Evolutionary conservation across 2,113 vertebrate genomes (phyloP).

Genomic region (Oceanodroma tethys): DNA sequence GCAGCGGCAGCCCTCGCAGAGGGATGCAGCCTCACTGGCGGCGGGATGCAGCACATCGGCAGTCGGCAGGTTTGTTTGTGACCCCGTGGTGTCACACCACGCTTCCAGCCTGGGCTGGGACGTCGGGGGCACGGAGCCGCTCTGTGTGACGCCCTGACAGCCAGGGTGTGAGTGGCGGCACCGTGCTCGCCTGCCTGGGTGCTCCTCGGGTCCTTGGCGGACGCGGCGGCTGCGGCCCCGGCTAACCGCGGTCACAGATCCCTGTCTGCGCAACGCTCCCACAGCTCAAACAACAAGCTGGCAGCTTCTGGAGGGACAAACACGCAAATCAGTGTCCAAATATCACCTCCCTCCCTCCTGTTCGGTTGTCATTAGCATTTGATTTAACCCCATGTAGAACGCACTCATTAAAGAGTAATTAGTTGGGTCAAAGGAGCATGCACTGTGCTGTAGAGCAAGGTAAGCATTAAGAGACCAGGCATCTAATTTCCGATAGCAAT

Average conservation of each 20-base stretch:
- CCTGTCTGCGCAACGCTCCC: neutral
- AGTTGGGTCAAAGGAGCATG: neutral
- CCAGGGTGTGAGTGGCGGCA: too few species aligned
- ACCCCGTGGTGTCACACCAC: neutral
- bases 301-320: neutral
- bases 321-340: neutral
- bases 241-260: fast-evolving
- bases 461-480: fast-evolving
- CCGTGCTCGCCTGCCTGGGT: fast-evolving
- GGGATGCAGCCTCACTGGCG: neutral
- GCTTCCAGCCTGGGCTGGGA: neutral
- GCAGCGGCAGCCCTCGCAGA: neutral
- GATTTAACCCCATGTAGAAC: neutral
- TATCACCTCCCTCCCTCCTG: neutral
- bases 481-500: fast-evolving
- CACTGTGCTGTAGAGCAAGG: neutral
- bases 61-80: neutral
- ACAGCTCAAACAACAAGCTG: fast-evolving
- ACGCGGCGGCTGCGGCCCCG: fast-evolving
- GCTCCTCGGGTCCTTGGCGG: neutral
- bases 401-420: neutral
- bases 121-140: neutral
- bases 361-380: too few species aligned
- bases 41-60: neutral
- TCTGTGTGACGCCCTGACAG: neutral